A percentile compares a stretch with the other conserved stretches of the same genome.
Evolutionary conservation across 2,113 vertebrate species (phyloP).

Genomic region (Seriola rivoliana): DNA sequence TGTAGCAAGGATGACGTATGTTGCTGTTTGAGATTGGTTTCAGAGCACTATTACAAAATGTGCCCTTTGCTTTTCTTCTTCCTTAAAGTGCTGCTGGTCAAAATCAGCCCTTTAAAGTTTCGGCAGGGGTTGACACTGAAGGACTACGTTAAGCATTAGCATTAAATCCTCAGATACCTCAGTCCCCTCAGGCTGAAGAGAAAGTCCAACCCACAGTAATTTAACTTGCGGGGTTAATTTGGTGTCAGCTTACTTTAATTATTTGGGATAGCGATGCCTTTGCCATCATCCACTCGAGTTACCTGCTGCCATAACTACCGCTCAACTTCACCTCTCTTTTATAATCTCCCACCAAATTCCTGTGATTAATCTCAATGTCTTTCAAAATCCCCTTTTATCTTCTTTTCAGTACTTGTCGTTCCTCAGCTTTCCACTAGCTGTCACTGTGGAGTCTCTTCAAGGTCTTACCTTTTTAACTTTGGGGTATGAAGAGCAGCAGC

Average conservation of each 20-base stretch:
- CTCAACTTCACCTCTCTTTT: conserved; percentile 13
- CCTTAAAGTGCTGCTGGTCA: background rate
- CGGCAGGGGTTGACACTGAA: conserved; percentile 1
- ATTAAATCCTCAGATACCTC: conserved; percentile 35
- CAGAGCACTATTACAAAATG: background rate
- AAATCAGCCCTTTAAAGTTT: conserved; percentile 30
- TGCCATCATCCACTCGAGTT: conserved; percentile 31
- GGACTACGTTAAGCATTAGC: conserved; percentile 40
- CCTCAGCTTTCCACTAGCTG: conserved; percentile 12
- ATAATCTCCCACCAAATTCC: background rate
- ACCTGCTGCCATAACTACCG: conserved; percentile 29
- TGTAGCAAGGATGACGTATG: background rate
- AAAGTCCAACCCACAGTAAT: conserved; percentile 32
- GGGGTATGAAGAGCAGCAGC: background rate
- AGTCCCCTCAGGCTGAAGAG: conserved; percentile 18
- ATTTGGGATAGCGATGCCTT: conserved; percentile 24
- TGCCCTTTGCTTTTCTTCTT: background rate
- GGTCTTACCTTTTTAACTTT: background rate
- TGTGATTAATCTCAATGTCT: conserved; percentile 14
- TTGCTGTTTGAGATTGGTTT: conserved; percentile 21
- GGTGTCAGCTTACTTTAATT: conserved; percentile 52
- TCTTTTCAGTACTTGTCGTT: background rate
- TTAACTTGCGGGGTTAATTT: conserved; percentile 50
- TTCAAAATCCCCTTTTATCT: background rate
- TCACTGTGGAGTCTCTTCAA: background rate